Conservation (phyloP, 2,888 invertebrate species). For the Acrobasis suavella region DNA sequence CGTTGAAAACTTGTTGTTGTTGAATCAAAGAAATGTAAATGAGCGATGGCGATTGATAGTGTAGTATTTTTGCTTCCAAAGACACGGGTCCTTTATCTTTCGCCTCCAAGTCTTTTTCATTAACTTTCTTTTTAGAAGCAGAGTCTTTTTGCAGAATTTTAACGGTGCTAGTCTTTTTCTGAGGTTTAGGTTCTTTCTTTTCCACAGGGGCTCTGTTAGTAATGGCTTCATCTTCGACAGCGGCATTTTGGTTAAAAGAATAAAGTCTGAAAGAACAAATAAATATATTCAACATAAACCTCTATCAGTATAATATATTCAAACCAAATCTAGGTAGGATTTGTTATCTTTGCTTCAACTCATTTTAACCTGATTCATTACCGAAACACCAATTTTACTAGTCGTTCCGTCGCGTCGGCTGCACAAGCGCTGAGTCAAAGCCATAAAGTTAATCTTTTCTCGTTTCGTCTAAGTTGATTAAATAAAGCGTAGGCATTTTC, state of each 20-base stretch:
- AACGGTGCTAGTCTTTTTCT: slow-evolving; percentile 36
- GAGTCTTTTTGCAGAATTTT: slow-evolving; percentile 45
- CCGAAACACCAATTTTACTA: no score
- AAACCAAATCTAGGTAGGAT: no score
- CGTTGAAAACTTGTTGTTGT: slow-evolving; percentile 67
- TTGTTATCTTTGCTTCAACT: no score
- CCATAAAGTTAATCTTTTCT: no score
- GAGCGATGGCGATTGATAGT: slow-evolving; percentile 80
- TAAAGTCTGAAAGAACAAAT: slow-evolving; percentile 50
- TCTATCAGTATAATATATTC: no score
- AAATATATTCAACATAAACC: slow-evolving; percentile 1
- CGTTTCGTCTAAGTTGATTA: no score
- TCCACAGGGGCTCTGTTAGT: slow-evolving; percentile 52
- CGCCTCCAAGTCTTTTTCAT: slow-evolving; percentile 55
- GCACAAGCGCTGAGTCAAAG: no score
- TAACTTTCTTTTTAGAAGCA: slow-evolving; percentile 30
- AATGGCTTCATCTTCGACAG: slow-evolving; percentile 49
- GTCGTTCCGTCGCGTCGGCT: no score
- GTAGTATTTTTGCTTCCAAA: slow-evolving; percentile 73
- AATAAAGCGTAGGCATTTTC: no score
- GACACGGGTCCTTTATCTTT: slow-evolving; percentile 76
- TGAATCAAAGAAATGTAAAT: slow-evolving; percentile 82
- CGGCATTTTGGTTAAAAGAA: slow-evolving; percentile 53
- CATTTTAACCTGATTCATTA: no score
- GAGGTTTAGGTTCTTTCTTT: slow-evolving; percentile 31